Evolutionary conservation across 2,797 vertebrate species (phyloP), one percentile per base, ranked within the genome.

Genomic region (Ptychadena robeensis): DNA sequence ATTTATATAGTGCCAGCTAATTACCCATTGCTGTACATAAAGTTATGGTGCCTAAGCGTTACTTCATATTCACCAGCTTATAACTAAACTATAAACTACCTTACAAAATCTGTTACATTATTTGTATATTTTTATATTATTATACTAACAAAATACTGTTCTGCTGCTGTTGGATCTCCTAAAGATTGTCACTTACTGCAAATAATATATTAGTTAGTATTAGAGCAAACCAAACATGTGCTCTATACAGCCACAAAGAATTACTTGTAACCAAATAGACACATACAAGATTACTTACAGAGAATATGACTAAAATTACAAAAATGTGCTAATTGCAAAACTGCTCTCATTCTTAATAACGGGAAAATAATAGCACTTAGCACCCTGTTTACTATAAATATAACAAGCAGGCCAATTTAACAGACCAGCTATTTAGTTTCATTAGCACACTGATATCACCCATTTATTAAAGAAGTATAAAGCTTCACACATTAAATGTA

Each of bases 321-420:
- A 61, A 28, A 25, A 61, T 27, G 59, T 61, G 25, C 59, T 61
- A 61, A 61, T 61, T 61, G 59, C 59, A 61, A 61, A 61, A 10
- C 9, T 28, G 28, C n/a, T 22, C 59, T 12, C 53, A n/a, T 28
- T 25, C 59, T 12, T 61, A 10, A 53, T 53, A 61, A 10, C 12
- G 59, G 28, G 27, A 61, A 61, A 61, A 61, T 61, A 59, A 59
- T 61, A 61, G 9, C 59, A 27, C 59, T 28, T 61, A 61, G 25
- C 59, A 28, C 59, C 59, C 27, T 61, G 27, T 61, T 25, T 61
- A 10, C 59, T 61, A 27, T 61, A 61, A 61, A 61, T 61, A 61
- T 61, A 25, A 61, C 59, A 61, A 28, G 25, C 8, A 61, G 25
- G 27, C 59, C 59, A 27, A 25, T 25, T 27, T 61, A 67, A 35